phyloP scores from a whole-genome alignment of 2,797 vertebrate species.

The Tragopan temminckii region DNA sequence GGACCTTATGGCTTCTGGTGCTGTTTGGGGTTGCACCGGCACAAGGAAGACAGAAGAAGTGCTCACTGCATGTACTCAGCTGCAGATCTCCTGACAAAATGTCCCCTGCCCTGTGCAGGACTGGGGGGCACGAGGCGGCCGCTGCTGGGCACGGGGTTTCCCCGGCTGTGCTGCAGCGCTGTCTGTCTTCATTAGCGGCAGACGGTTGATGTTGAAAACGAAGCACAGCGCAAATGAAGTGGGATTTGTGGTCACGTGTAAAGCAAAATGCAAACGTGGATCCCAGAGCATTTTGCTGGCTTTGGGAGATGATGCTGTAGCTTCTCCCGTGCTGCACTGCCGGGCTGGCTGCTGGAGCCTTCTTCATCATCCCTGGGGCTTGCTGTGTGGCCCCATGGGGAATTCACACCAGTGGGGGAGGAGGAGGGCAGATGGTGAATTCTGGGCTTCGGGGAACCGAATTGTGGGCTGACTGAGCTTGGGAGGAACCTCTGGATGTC shows the following conservation, averaged over 20 bases:
- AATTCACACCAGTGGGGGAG: background rate
- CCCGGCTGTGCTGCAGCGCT: background rate
- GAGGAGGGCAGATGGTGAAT: background rate
- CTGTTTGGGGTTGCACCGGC: background rate
- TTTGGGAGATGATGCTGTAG: background rate
- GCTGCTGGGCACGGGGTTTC: too few species aligned
- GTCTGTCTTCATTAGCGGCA: background rate
- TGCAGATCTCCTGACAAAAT: background rate
- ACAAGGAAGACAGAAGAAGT: background rate
- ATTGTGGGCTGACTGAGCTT: background rate
- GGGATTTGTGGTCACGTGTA: background rate
- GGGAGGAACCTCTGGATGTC: background rate
- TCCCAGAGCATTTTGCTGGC: background rate
- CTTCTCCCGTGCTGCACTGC: background rate
- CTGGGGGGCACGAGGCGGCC: background rate
- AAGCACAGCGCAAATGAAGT: background rate
- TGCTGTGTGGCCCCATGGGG: too few species aligned
- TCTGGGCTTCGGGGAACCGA: background rate
- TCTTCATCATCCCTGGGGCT: background rate
- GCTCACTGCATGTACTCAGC: rapidly evolving
- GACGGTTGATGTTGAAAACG: background rate
- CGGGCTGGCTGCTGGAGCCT: background rate
- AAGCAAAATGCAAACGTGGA: background rate
- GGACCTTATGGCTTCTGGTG: background rate
- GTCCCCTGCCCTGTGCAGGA: background rate